phyloP scores from a whole-genome alignment of 2,113 vertebrate genomes.

The Pao palembangensis region DNA sequence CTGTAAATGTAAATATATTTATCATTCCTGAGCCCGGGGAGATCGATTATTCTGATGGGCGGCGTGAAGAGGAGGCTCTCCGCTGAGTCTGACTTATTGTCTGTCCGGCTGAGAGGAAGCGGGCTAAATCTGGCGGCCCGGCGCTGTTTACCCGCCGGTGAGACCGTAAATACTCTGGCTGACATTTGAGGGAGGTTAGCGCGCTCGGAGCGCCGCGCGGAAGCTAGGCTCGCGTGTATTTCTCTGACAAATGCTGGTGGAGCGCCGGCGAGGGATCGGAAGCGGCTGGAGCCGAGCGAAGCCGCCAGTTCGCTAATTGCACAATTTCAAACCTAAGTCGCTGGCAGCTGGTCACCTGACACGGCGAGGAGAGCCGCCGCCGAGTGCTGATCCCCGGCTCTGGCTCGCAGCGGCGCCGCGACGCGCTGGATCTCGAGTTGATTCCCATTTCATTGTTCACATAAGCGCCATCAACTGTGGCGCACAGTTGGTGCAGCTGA shows the following conservation, averaged over 20 bases:
- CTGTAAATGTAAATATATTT: constrained; percentile 58
- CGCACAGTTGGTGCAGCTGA: no score
- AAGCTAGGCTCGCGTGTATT: constrained; percentile 56
- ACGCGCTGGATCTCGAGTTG: constrained; percentile 51
- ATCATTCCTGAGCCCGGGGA: constrained; percentile 54
- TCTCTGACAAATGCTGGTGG: constrained; percentile 68
- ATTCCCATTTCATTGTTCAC: no score
- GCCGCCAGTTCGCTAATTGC: constrained; percentile 74
- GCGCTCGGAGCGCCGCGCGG: constrained; percentile 50
- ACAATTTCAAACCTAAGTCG: constrained; percentile 73
- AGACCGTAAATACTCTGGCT: constrained; percentile 58
- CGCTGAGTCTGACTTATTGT: constrained; percentile 34
- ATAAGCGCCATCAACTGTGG: no score
- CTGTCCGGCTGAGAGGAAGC: constrained; percentile 45
- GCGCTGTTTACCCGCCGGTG: constrained; percentile 54
- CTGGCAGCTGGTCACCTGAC: constrained; percentile 70
- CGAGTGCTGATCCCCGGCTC: no score
- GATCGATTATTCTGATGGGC: constrained; percentile 43
- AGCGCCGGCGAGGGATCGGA: constrained; percentile 61
- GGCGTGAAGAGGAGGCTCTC: constrained; percentile 1
- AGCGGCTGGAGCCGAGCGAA: constrained; percentile 59
- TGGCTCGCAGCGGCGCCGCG: constrained; percentile 22
- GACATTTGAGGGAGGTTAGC: constrained; percentile 59
- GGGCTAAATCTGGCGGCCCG: constrained; percentile 46
- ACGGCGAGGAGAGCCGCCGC: constrained; percentile 59